A percentile compares a stretch with the other conserved stretches of the same genome.
Evolutionary conservation across 2,797 vertebrate genomes (phyloP).

Genomic region (Delichon dasypus): DNA sequence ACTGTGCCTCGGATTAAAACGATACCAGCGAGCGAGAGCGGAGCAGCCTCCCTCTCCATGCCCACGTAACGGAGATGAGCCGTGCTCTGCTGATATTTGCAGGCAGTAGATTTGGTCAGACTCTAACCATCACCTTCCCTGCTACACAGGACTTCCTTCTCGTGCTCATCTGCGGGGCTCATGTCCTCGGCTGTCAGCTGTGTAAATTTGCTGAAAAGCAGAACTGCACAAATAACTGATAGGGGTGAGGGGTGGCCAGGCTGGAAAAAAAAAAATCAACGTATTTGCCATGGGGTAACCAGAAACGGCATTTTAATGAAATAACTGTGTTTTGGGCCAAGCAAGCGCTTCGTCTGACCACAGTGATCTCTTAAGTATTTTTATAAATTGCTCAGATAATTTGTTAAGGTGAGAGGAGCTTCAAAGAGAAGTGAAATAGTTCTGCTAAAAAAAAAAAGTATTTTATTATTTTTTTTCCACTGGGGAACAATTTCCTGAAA

Average conservation of each 20-base stretch:
- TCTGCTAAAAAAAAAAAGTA: not conserved
- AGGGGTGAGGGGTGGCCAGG: not conserved
- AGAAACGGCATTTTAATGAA: not conserved
- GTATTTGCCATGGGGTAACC: not conserved
- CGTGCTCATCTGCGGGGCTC: not conserved
- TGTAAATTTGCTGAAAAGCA: constrained; percentile 61
- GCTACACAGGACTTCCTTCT: constrained; percentile 39
- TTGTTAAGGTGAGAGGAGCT: constrained; percentile 10
- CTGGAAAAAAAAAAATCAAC: constrained; percentile 29
- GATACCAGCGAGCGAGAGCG: accelerated
- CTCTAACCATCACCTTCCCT: constrained; percentile 22
- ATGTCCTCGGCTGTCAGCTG: not conserved
- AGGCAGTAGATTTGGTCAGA: not conserved
- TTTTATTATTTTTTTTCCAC: not conserved
- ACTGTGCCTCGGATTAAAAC: not conserved
- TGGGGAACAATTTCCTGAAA: constrained; percentile 39
- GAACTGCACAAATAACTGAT: constrained; percentile 46
- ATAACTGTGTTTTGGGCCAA: not conserved
- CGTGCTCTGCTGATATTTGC: not conserved
- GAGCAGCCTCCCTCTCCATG: not conserved
- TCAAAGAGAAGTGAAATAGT: constrained; percentile 43
- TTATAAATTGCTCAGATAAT: constrained; percentile 21
- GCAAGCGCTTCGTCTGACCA: not conserved
- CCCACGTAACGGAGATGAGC: not conserved
- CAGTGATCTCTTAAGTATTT: not conserved